Evolutionary conservation across 37 sponge, comb jelly and placozoan species (phyloP).

Genomic region (Corticium candelabrum): DNA sequence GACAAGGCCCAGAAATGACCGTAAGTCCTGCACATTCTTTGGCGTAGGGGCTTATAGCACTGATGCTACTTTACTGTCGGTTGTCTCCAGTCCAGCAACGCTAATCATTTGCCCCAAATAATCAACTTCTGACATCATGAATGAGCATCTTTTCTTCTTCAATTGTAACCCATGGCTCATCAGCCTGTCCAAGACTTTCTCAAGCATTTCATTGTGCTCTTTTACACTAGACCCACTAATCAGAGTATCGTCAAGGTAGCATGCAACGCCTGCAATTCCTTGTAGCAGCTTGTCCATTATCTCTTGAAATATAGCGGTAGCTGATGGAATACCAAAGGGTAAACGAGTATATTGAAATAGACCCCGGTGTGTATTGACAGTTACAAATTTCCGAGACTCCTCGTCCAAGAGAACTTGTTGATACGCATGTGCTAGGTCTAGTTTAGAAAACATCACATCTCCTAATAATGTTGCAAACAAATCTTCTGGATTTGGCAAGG

Average conservation of each 20-base stretch:
- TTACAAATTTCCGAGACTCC: not conserved
- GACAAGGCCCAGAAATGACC: constrained; percentile 38
- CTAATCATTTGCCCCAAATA: constrained; percentile 29
- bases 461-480: constrained; percentile 16
- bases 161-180: constrained; percentile 12
- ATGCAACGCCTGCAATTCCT: too few relatives aligned
- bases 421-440: constrained; percentile 25
- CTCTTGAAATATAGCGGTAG: too few relatives aligned
- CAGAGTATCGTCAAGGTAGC: too few relatives aligned
- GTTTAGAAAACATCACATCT: constrained; percentile 12
- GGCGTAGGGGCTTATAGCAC: not conserved
- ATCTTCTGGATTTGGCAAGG: constrained; percentile 31
- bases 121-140: constrained; percentile 9
- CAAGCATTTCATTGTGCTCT: constrained; percentile 1
- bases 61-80: not conserved
- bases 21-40: not conserved
- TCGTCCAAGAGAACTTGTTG: constrained; percentile 22
- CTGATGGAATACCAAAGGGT: too few relatives aligned
- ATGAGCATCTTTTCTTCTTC: constrained; percentile 18
- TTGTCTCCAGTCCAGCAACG: constrained; percentile 15
- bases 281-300: too few relatives aligned
- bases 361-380: too few relatives aligned
- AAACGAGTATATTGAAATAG: too few relatives aligned
- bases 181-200: constrained; percentile 17
- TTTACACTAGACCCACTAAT: too few relatives aligned